A percentile compares a stretch with the other conserved stretches of the same genome.
Evolutionary conservation across 2,797 vertebrate genomes (phyloP).

Genomic region (Microctenopoma lineatum): DNA sequence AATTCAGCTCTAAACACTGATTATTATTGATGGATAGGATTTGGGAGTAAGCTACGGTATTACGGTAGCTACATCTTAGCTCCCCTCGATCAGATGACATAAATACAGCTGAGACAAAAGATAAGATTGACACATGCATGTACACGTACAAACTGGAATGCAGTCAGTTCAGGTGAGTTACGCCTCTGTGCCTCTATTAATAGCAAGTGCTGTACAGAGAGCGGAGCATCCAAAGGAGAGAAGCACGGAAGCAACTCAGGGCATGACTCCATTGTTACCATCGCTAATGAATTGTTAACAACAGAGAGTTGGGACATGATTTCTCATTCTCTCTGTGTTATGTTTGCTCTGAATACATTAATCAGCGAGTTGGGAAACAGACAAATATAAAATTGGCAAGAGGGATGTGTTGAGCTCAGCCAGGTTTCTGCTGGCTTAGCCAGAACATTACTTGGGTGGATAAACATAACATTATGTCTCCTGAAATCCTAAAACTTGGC

Average conservation of each 20-base stretch:
- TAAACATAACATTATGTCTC: conserved; percentile 58
- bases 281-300: conserved; percentile 68
- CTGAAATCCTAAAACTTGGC: conserved; percentile 58
- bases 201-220: conserved; percentile 32
- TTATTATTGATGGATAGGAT: too few relatives aligned
- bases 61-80: not conserved
- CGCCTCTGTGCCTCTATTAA: conserved; percentile 58
- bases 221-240: conserved; percentile 30
- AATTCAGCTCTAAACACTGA: too few relatives aligned
- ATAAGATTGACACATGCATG: conserved; percentile 7
- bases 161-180: conserved; percentile 65
- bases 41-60: not conserved
- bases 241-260: conserved; percentile 34
- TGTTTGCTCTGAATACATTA: conserved; percentile 67
- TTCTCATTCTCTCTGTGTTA: conserved; percentile 38
- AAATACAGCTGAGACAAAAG: not conserved
- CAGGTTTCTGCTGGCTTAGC: conserved; percentile 62
- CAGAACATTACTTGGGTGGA: conserved; percentile 61
- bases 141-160: conserved; percentile 61
- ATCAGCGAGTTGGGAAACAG: conserved; percentile 63
- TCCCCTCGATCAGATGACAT: conserved; percentile 17
- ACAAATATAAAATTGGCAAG: conserved; percentile 58
- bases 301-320: conserved; percentile 35
- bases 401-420: conserved; percentile 46
- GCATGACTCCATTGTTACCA: conserved; percentile 50